Evolutionary conservation across 2,113 vertebrate species (phyloP).

Genomic region (Psammodynastes pulverulentus): DNA sequence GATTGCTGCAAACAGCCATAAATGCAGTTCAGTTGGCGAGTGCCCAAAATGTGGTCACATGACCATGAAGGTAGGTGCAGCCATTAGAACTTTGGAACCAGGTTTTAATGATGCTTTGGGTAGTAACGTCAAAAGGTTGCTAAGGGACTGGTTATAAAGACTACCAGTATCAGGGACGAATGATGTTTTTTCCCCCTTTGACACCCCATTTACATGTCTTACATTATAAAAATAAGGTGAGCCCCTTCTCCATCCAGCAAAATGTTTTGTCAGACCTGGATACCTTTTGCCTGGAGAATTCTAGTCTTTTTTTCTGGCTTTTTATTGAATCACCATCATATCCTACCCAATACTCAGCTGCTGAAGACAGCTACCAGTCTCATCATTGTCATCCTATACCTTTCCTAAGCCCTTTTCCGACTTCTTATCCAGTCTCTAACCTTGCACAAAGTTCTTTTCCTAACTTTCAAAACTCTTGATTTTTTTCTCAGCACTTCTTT

Average conservation of each 20-base stretch:
- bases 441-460: not conserved
- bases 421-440: not conserved
- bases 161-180: not conserved
- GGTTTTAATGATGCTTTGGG: not conserved
- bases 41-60: not conserved
- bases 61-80: not conserved
- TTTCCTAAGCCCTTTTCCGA: not conserved
- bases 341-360: not conserved
- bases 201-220: not conserved
- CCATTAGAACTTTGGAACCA: not conserved
- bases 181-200: not conserved
- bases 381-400: not conserved
- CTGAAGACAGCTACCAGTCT: not conserved
- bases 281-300: not conserved
- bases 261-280: not conserved
- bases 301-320: not conserved
- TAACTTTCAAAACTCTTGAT: not conserved
- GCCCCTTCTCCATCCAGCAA: not conserved
- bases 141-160: not conserved
- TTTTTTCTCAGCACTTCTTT: not conserved
- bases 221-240: not conserved
- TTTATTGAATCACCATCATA: not conserved
- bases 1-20: not conserved
- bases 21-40: not conserved
- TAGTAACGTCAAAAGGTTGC: not conserved